Evolutionary conservation across 64 coral and sea anemone species (phyloP).

Genomic region (Porites lutea): DNA sequence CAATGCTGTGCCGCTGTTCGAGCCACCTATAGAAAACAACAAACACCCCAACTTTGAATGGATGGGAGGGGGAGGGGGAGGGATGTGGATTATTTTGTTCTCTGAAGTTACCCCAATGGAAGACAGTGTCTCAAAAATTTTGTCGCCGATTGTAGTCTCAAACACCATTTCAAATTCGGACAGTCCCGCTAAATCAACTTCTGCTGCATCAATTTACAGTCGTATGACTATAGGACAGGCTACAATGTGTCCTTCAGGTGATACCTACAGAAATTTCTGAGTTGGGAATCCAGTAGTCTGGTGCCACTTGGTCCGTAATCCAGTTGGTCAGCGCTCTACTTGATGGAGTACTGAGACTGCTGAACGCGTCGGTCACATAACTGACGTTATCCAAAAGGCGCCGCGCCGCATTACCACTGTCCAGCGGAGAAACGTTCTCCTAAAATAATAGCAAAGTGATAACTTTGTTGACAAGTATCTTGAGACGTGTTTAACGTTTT

Average conservation of each 20-base stretch:
- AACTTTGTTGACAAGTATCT: too few relatives aligned
- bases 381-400: conserved; percentile 90
- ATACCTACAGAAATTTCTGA: conserved; percentile 78
- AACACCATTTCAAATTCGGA: too few relatives aligned
- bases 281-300: conserved; percentile 96
- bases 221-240: neutral
- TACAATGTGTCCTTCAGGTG: neutral
- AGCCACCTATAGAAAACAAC: too few relatives aligned
- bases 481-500: too few relatives aligned
- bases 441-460: conserved; percentile 16
- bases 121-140: too few relatives aligned
- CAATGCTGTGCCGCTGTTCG: too few relatives aligned
- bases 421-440: conserved; percentile 64
- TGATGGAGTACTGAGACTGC: conserved; percentile 70
- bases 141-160: too few relatives aligned
- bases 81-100: too few relatives aligned
- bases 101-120: too few relatives aligned
- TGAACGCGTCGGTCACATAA: conserved; percentile 79
- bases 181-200: too few relatives aligned
- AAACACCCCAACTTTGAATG: too few relatives aligned
- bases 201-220: neutral
- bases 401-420: conserved; percentile 83
- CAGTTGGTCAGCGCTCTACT: conserved; percentile 80
- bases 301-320: conserved; percentile 91
- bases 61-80: too few relatives aligned